Evolutionary conservation across 2,113 vertebrate genomes (phyloP).

Genomic region (Benitochromis conjunctus): DNA sequence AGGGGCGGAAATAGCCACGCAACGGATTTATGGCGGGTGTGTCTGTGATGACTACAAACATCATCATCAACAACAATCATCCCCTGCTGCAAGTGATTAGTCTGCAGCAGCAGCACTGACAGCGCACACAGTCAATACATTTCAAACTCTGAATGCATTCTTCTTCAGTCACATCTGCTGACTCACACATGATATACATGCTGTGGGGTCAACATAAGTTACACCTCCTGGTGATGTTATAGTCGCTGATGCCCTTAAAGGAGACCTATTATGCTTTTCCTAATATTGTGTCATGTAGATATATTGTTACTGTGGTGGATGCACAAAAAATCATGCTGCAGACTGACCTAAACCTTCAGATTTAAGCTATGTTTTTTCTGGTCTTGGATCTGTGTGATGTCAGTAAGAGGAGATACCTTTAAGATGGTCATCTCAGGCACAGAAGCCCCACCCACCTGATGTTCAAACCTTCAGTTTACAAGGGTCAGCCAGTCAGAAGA

Average conservation of each 20-base stretch:
- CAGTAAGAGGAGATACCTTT: neutral
- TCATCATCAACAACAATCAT: neutral
- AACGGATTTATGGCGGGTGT: neutral
- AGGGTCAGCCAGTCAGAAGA: rapidly evolving
- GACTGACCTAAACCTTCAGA: rapidly evolving
- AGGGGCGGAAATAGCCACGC: neutral
- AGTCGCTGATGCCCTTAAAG: neutral
- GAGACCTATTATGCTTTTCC: rapidly evolving
- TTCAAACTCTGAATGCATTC: neutral
- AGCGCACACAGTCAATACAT: neutral
- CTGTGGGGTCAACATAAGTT: neutral
- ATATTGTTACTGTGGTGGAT: neutral
- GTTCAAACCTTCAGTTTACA: neutral
- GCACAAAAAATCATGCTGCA: rapidly evolving
- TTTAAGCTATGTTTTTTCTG: neutral
- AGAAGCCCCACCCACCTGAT: neutral
- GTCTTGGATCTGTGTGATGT: neutral
- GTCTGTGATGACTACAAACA: neutral
- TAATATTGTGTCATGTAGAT: neutral
- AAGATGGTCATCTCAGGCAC: neutral
- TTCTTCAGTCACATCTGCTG: neutral
- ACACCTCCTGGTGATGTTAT: neutral
- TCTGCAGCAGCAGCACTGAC: neutral
- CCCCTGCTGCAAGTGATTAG: neutral
- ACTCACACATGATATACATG: neutral